Percentiles rank a stretch among this genome's conserved stretches.
Evolutionary conservation across 2,797 vertebrate genomes (phyloP).

Genomic region (Argentina silus): DNA sequence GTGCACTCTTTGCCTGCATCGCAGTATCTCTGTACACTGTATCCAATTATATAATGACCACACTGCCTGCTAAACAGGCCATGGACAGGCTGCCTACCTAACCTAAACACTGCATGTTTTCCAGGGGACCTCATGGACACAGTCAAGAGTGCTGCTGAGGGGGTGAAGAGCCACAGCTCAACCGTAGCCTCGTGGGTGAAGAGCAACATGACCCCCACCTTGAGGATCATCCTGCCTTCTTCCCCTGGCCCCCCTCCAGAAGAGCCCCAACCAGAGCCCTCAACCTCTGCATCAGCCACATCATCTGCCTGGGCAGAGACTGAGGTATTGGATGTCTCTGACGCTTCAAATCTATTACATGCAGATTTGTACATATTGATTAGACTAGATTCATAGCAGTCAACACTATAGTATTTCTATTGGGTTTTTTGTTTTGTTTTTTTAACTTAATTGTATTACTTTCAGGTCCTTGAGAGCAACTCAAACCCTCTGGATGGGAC

Average conservation of each 20-base stretch:
- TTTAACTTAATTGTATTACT: background rate
- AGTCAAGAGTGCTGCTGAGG: slow-evolving; percentile 77
- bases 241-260: slow-evolving; percentile 55
- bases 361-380: background rate
- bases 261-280: slow-evolving; percentile 41
- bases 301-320: slow-evolving; percentile 51
- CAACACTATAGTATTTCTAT: slow-evolving; percentile 15
- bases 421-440: background rate
- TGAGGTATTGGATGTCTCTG: slow-evolving; percentile 49
- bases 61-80: background rate
- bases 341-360: background rate
- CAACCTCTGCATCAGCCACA: slow-evolving; percentile 54
- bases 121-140: slow-evolving; percentile 77
- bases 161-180: slow-evolving; percentile 76
- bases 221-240: slow-evolving; percentile 69
- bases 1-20: background rate
- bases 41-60: background rate
- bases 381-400: background rate
- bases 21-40: background rate
- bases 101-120: background rate
- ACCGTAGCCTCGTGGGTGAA: slow-evolving; percentile 78
- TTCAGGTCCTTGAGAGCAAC: slow-evolving; percentile 59
- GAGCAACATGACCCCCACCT: slow-evolving; percentile 69
- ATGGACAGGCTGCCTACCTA: background rate
- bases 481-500: slow-evolving; percentile 49